Conservation (phyloP, 2,797 vertebrate species). For the Mormyrops attenuatus region DNA sequence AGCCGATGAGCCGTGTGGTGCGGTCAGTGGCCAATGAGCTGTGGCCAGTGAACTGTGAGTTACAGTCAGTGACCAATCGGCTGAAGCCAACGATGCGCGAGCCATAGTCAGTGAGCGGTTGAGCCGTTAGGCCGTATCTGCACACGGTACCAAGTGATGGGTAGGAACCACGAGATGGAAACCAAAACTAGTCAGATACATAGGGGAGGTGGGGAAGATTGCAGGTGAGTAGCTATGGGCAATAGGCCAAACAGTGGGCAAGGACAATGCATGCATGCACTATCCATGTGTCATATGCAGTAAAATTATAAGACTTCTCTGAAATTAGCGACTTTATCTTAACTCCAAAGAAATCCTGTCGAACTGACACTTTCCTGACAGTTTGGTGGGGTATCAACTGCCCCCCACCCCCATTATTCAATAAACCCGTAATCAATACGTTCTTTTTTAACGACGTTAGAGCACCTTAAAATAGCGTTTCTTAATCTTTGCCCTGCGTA, state of each 20-base stretch:
- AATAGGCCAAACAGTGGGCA: neutral
- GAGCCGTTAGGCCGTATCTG: neutral
- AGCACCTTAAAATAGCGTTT: neutral
- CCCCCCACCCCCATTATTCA: neutral
- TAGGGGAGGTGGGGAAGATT: neutral
- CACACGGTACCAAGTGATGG: neutral
- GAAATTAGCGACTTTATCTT: neutral
- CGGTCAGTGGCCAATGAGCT: neutral
- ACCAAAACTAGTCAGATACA: neutral
- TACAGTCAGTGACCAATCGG: neutral
- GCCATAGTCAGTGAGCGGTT: neutral
- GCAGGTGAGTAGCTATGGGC: neutral
- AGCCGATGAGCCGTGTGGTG: neutral
- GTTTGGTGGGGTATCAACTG: neutral
- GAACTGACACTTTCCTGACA: neutral
- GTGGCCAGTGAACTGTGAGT: neutral
- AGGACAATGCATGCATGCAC: neutral
- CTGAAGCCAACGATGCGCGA: neutral
- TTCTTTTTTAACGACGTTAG: neutral
- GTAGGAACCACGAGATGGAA: neutral
- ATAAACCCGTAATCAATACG: neutral
- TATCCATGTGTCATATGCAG: neutral
- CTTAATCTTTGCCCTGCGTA: neutral
- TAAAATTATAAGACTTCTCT: neutral
- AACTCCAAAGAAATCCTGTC: neutral